These are phyloP conservation scores for Oligia strigilis DNA, from an alignment of 2,888 invertebrate genomes.

Conservation along the genomic window DNA sequence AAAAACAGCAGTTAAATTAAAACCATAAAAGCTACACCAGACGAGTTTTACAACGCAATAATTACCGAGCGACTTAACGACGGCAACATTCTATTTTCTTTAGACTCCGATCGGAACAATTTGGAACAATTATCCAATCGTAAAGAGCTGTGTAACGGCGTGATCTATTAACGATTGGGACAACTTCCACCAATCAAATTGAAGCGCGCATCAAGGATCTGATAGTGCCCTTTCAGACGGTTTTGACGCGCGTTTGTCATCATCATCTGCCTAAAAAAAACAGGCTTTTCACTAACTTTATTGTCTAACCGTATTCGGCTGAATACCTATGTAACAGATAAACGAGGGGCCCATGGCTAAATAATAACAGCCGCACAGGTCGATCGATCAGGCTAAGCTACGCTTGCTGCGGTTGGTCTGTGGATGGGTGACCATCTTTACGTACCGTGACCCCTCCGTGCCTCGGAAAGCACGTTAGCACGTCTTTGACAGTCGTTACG, in stretches of 20 bases:
- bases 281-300: no score
- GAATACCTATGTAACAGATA: no score
- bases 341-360: neutral
- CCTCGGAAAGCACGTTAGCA: no score
- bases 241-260: neutral
- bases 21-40: conserved; percentile 40
- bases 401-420: no score
- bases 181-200: conserved; percentile 48
- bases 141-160: conserved; percentile 32
- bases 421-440: no score
- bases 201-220: conserved; percentile 20
- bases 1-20: conserved; percentile 19
- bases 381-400: no score
- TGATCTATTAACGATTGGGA: conserved; percentile 57
- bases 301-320: no score
- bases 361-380: no score
- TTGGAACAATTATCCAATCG: conserved; percentile 63
- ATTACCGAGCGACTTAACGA: conserved; percentile 37
- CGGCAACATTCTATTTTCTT: conserved; percentile 40
- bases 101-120: conserved; percentile 34
- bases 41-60: conserved; percentile 45
- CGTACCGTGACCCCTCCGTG: no score
- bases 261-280: no score
- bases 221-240: conserved; percentile 25
- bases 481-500: no score